Percentiles rank a stretch among this genome's conserved stretches.
phyloP scores from a whole-genome alignment of 2,797 vertebrate species.

The Rhincodon typus region DNA sequence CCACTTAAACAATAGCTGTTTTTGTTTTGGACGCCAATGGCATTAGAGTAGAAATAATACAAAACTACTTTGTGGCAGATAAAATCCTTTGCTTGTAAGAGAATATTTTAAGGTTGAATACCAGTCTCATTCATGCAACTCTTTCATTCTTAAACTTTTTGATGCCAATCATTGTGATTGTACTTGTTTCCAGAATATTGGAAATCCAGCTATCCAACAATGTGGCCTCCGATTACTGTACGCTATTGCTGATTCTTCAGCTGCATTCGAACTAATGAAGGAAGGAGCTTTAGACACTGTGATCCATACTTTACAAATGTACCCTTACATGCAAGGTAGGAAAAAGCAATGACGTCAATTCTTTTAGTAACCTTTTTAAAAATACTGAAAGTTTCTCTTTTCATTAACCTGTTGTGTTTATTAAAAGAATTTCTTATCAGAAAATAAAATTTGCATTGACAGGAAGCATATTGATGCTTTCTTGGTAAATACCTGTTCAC shows the following conservation, averaged over 20 bases:
- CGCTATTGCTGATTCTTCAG: slow-evolving; percentile 68
- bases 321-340: slow-evolving; percentile 74
- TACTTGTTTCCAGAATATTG: slow-evolving; percentile 72
- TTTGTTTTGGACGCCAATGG: not conserved
- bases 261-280: slow-evolving; percentile 74
- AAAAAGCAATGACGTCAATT: not conserved
- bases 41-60: not conserved
- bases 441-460: not conserved
- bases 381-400: not conserved
- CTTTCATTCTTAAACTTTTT: not conserved
- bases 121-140: not conserved
- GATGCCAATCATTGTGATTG: not conserved
- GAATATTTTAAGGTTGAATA: not conserved
- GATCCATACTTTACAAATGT: slow-evolving; percentile 85
- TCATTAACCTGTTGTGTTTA: not conserved
- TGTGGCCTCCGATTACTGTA: slow-evolving; percentile 76
- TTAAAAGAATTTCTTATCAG: not conserved
- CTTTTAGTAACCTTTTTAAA: not conserved
- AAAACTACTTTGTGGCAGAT: not conserved
- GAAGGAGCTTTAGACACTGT: slow-evolving; percentile 79
- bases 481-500: not conserved
- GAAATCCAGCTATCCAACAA: slow-evolving; percentile 70
- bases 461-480: not conserved
- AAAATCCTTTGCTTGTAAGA: not conserved
- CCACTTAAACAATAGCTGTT: not conserved